Conservation (phyloP, 2,888 invertebrate genomes). For the Aleiodes leptofemur region DNA sequence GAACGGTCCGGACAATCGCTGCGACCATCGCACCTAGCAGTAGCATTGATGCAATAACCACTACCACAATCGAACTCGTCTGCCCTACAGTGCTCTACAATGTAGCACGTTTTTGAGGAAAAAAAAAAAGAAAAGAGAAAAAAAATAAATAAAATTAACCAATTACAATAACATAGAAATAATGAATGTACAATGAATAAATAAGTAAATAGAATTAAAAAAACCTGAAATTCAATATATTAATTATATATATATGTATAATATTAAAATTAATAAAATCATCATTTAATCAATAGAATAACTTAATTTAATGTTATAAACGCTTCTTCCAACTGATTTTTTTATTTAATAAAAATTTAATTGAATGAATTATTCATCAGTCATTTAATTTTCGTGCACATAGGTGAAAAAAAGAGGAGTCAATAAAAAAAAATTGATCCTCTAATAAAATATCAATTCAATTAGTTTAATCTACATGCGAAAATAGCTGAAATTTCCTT, state of each 20-base stretch:
- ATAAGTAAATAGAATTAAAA: background rate
- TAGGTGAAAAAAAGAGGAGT: background rate
- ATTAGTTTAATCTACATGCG: slow-evolving; percentile 10
- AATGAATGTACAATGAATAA: slow-evolving; percentile 7
- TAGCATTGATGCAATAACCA: slow-evolving; percentile 77
- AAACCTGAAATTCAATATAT: slow-evolving; percentile 8
- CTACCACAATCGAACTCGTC: slow-evolving; percentile 78
- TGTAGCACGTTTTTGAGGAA: slow-evolving; percentile 38
- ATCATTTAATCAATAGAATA: too few relatives aligned
- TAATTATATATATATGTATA: background rate
- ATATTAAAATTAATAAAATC: too few relatives aligned
- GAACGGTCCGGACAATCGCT: slow-evolving; percentile 79
- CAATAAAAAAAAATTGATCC: background rate
- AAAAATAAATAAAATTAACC: slow-evolving; percentile 48
- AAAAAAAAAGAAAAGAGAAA: slow-evolving; percentile 51
- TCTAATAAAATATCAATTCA: background rate
- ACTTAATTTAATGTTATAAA: too few relatives aligned
- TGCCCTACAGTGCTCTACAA: slow-evolving; percentile 71
- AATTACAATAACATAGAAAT: slow-evolving; percentile 42
- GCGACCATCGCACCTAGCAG: slow-evolving; percentile 73
- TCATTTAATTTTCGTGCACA: slow-evolving; percentile 19
- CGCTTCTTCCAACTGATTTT: too few relatives aligned
- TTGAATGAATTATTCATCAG: background rate
- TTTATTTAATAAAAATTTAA: background rate
- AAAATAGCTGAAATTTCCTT: slow-evolving; percentile 5